Conservation (phyloP, 2,888 invertebrate species). For the Formica aserva region DNA sequence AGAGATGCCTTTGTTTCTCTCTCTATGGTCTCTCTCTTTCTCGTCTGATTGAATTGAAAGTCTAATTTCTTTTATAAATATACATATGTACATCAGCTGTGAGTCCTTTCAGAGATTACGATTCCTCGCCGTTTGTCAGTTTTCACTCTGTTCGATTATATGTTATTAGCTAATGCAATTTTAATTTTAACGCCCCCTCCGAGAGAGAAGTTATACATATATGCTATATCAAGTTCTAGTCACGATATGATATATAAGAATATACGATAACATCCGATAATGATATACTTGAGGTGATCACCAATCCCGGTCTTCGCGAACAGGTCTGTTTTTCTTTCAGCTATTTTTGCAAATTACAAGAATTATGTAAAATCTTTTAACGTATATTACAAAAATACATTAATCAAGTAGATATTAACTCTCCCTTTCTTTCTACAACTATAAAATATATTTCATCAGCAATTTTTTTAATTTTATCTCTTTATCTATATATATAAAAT, state of each 20-base stretch:
- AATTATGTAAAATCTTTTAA: conserved; percentile 7
- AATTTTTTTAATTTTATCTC: neutral
- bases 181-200: conserved; percentile 9
- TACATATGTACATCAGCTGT: neutral
- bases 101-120: neutral
- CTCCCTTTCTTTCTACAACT: neutral
- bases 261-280: conserved; percentile 11
- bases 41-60: neutral
- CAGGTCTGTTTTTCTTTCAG: neutral
- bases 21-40: neutral
- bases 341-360: neutral
- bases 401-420: neutral
- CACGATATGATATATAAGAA: conserved; percentile 52
- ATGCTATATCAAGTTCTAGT: conserved; percentile 59
- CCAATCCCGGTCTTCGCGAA: neutral
- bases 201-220: conserved; percentile 52
- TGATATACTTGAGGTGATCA: conserved; percentile 30
- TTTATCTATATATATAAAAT: neutral
- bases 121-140: neutral
- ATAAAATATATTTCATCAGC: neutral
- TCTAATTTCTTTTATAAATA: conserved; percentile 12
- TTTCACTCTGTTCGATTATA: neutral
- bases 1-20: neutral
- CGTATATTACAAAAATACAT: neutral
- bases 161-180: neutral